Evolutionary conservation across 2,888 invertebrate genomes (phyloP).

Genomic region (Pharmacophagus antenor): DNA sequence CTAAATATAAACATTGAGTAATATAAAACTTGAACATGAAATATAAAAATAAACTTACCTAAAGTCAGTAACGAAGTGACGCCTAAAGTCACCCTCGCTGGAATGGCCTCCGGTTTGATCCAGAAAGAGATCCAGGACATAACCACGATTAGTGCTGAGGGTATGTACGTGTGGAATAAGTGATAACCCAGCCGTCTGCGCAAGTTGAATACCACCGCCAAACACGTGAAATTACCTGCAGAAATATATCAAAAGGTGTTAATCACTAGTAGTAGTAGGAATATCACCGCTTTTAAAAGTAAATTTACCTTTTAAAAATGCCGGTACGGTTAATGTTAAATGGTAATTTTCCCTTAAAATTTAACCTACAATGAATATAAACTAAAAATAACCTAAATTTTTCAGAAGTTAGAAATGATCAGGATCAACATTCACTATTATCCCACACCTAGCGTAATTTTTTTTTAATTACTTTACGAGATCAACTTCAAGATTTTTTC

Average conservation of each 20-base stretch:
- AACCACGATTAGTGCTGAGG: conserved; percentile 94
- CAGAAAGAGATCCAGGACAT: conserved; percentile 98
- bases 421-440: no score
- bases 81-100: conserved; percentile 93
- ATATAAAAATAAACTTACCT: conserved; percentile 80
- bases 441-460: no score
- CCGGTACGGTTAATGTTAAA: no score
- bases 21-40: neutral
- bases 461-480: no score
- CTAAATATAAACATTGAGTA: no score
- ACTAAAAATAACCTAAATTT: no score
- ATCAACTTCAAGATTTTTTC: no score
- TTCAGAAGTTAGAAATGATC: no score
- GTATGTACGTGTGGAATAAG: conserved; percentile 95
- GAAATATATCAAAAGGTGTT: neutral
- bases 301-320: no score
- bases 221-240: conserved; percentile 93
- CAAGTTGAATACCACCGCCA: conserved; percentile 93
- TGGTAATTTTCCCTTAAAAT: no score
- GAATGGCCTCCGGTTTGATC: conserved; percentile 96
- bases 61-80: conserved; percentile 92
- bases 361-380: no score
- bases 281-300: no score
- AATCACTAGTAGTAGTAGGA: neutral
- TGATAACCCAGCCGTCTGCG: conserved; percentile 92